Evolutionary conservation across 2,888 invertebrate genomes (phyloP).

Genomic region (Xestoiulus laeticollis): DNA sequence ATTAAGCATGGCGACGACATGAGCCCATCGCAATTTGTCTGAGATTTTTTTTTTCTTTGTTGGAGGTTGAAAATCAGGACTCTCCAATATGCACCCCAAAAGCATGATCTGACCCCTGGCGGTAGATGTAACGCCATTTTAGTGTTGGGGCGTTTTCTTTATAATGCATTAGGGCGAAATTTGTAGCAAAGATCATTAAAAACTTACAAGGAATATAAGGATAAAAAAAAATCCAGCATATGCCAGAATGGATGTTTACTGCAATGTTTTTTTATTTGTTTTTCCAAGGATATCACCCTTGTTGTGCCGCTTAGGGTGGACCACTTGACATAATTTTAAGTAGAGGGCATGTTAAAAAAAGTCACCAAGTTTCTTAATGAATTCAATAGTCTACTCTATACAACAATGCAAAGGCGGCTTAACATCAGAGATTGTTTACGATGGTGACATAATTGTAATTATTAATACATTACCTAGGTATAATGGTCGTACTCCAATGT

Average conservation of each 20-base stretch:
- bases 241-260: not conserved
- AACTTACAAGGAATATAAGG: not conserved
- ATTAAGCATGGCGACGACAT: not conserved
- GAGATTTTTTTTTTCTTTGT: not conserved
- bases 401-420: not conserved
- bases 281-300: slow-evolving; percentile 16
- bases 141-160: slow-evolving; percentile 30
- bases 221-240: not conserved
- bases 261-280: not conserved
- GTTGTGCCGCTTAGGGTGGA: slow-evolving; percentile 1
- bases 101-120: not conserved
- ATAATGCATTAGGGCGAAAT: not conserved
- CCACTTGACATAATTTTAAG: not conserved
- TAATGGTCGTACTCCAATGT: not conserved
- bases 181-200: not conserved
- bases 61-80: not conserved
- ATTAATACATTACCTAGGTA: not conserved
- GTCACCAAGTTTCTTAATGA: not conserved
- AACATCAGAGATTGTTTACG: not conserved
- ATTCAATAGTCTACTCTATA: not conserved
- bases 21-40: not conserved
- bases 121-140: not conserved
- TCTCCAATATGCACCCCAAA: not conserved
- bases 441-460: not conserved
- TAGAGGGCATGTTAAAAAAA: not conserved